These are phyloP conservation scores for Drosophila sordidula DNA, from an alignment of 2,888 invertebrate genomes.

Conservation along the genomic window DNA sequence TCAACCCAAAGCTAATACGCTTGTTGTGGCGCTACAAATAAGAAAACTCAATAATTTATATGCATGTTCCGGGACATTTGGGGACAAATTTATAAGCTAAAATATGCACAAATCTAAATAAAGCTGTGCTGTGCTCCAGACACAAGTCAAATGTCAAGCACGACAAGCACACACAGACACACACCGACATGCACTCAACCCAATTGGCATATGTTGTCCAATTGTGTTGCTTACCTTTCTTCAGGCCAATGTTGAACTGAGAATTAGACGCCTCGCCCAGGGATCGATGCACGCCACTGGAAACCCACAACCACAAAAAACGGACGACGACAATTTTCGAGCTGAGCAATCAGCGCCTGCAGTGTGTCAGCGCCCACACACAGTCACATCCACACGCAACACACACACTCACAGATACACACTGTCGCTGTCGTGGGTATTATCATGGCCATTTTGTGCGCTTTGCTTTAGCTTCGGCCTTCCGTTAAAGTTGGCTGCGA, in stretches of 20 bases:
- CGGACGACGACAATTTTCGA: slow-evolving; percentile 52
- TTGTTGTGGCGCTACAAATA: slow-evolving; percentile 2
- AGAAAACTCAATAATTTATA: slow-evolving; percentile 57
- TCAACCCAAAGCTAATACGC: slow-evolving; percentile 29
- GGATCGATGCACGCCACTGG: slow-evolving; percentile 31
- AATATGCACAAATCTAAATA: slow-evolving; percentile 57
- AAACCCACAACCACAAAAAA: slow-evolving; percentile 15
- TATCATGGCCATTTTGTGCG: slow-evolving; percentile 16
- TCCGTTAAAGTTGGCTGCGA: slow-evolving; percentile 43
- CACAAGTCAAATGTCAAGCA: slow-evolving; percentile 48
- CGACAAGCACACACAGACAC: slow-evolving; percentile 6
- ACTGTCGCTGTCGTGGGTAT: background rate
- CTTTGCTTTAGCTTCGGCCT: slow-evolving; percentile 31
- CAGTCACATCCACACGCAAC: background rate
- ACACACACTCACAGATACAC: background rate
- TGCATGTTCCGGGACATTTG: slow-evolving; percentile 34
- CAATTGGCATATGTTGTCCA: slow-evolving; percentile 18
- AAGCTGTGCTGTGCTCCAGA: slow-evolving; percentile 19
- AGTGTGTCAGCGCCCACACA: slow-evolving; percentile 34
- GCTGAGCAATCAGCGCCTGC: slow-evolving; percentile 53
- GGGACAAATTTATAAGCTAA: slow-evolving; percentile 34
- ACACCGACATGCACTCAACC: background rate
- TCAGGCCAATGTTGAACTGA: slow-evolving; percentile 34
- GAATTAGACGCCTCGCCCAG: slow-evolving; percentile 35
- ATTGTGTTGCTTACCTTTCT: slow-evolving; percentile 58